Percentiles rank a stretch among this genome's conserved stretches.
Evolutionary conservation across 2,888 invertebrate genomes (phyloP).

Genomic region (Xestobium rufovillosum): DNA sequence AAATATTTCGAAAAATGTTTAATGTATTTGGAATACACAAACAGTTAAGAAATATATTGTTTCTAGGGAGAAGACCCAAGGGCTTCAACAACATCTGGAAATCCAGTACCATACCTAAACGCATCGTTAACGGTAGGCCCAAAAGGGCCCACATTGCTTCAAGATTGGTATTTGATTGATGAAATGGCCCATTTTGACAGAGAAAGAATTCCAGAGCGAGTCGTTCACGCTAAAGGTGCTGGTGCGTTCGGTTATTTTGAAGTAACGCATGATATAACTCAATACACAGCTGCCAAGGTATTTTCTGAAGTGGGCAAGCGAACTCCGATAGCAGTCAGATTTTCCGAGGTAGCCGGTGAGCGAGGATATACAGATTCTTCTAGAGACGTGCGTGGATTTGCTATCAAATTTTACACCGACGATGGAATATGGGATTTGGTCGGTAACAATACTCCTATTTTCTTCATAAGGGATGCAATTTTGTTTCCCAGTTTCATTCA

Average conservation of each 20-base stretch:
- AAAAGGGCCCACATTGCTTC: constrained; percentile 77
- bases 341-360: constrained; percentile 84
- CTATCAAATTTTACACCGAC: constrained; percentile 88
- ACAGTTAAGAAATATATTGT: too few species aligned
- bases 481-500: constrained; percentile 94
- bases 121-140: constrained; percentile 80
- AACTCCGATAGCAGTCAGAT: constrained; percentile 72
- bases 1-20: too few species aligned
- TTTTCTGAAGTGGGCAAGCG: constrained; percentile 71
- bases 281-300: constrained; percentile 70
- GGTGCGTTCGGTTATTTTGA: constrained; percentile 83
- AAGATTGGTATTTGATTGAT: constrained; percentile 75
- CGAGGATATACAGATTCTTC: constrained; percentile 86
- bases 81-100: constrained; percentile 76
- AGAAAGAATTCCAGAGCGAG: constrained; percentile 92
- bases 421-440: constrained; percentile 92
- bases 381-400: constrained; percentile 88
- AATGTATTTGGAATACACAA: too few species aligned
- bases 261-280: constrained; percentile 79
- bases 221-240: constrained; percentile 94
- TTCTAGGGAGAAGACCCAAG: too few species aligned
- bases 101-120: constrained; percentile 70
- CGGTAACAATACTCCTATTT: constrained; percentile 88
- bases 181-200: constrained; percentile 79
- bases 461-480: constrained; percentile 85